These are phyloP conservation scores for Drosophila tsacasi DNA, from an alignment of 1,140 invertebrate species.

Conservation along the genomic window DNA sequence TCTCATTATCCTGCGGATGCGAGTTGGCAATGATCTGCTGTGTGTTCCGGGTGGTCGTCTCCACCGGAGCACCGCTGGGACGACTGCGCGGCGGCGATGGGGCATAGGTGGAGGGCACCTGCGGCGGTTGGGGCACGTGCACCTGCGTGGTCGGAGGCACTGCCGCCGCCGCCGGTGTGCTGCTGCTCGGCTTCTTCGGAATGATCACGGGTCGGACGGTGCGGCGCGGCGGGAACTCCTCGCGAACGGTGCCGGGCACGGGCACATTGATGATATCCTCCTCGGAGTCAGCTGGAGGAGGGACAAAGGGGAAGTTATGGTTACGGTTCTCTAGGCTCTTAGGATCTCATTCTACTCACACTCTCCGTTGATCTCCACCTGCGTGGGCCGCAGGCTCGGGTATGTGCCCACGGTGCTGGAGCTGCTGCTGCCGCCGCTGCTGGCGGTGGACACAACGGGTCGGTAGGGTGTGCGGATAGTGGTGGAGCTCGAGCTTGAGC, in stretches of 20 bases:
- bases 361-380: slow-evolving; percentile 81
- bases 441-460: slow-evolving; percentile 51
- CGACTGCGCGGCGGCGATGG: slow-evolving; percentile 50
- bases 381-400: slow-evolving; percentile 62
- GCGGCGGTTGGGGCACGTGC: slow-evolving; percentile 36
- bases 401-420: slow-evolving; percentile 54
- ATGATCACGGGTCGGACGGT: slow-evolving; percentile 76
- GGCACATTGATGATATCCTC: slow-evolving; percentile 78
- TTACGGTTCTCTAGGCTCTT: no score
- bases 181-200: slow-evolving; percentile 75
- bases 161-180: slow-evolving; percentile 57
- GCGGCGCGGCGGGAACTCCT: slow-evolving; percentile 81
- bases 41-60: slow-evolving; percentile 76
- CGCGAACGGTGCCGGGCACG: slow-evolving; percentile 81
- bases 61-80: slow-evolving; percentile 43
- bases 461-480: slow-evolving; percentile 66
- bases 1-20: slow-evolving; percentile 88
- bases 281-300: slow-evolving; percentile 65
- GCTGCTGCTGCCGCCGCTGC: slow-evolving; percentile 32
- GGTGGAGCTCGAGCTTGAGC: slow-evolving; percentile 45
- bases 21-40: slow-evolving; percentile 88
- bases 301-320: no score
- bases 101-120: slow-evolving; percentile 55
- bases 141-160: slow-evolving; percentile 49
- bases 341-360: slow-evolving; percentile 41